Evolutionary conservation across 2,888 invertebrate species (phyloP).

Genomic region (Petrophora chlorosata): DNA sequence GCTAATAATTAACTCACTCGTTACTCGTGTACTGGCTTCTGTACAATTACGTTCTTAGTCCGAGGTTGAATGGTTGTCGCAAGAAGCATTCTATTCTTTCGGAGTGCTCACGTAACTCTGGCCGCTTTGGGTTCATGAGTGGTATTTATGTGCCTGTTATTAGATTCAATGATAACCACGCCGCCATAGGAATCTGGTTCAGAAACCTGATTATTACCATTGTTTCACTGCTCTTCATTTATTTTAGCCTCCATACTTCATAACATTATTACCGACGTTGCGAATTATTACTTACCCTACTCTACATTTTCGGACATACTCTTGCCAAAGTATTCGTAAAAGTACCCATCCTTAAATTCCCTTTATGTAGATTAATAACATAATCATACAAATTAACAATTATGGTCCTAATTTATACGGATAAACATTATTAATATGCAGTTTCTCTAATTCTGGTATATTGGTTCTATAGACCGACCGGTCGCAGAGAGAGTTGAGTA

Average conservation of each 20-base stretch:
- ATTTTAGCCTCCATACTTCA: neutral
- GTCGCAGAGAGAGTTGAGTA: too few species aligned
- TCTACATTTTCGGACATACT: too few species aligned
- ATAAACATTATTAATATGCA: too few species aligned
- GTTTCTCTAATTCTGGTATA: too few species aligned
- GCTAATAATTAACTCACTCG: slow-evolving; percentile 55
- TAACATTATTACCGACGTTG: neutral
- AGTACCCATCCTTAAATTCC: too few species aligned
- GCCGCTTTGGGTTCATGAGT: slow-evolving; percentile 51
- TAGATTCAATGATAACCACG: slow-evolving; percentile 42
- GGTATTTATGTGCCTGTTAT: slow-evolving; percentile 45
- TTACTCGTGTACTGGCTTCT: slow-evolving; percentile 59
- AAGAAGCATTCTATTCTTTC: slow-evolving; percentile 70
- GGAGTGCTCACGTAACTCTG: slow-evolving; percentile 63
- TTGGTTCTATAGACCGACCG: too few species aligned
- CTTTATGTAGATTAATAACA: too few species aligned
- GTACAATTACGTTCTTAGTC: slow-evolving; percentile 49
- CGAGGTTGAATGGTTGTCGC: slow-evolving; percentile 69
- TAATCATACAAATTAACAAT: too few species aligned
- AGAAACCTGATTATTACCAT: slow-evolving; percentile 45
- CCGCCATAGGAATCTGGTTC: slow-evolving; percentile 58
- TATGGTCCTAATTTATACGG: too few species aligned
- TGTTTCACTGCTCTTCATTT: slow-evolving; percentile 7
- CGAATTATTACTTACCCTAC: too few species aligned
- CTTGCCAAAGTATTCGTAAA: too few species aligned